Conservation (phyloP, 2,113 vertebrate genomes). For the Catagonus wagneri region DNA sequence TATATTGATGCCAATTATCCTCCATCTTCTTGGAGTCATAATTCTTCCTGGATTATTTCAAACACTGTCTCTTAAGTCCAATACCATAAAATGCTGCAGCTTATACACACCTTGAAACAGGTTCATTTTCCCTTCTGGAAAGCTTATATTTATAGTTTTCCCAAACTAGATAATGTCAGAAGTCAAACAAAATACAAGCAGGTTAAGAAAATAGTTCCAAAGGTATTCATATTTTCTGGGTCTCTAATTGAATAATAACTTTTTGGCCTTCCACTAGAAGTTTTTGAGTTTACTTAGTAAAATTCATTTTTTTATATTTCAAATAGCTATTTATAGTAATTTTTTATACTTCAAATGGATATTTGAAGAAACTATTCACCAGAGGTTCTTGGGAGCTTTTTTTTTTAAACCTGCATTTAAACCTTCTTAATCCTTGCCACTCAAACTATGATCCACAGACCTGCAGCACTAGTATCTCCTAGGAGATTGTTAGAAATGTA, state of each 20-base stretch:
- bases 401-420: constrained; percentile 29
- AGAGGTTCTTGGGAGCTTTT: not conserved
- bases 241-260: not conserved
- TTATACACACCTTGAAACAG: not conserved
- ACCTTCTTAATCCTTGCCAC: constrained; percentile 26
- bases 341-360: not conserved
- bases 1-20: not conserved
- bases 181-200: not conserved
- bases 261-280: not conserved
- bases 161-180: not conserved
- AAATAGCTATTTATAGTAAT: not conserved
- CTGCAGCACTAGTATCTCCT: not conserved
- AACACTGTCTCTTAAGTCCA: not conserved
- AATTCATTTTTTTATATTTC: not conserved
- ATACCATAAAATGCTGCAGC: not conserved
- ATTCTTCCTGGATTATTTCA: constrained; percentile 7
- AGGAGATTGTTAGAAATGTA: not conserved
- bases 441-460: constrained; percentile 25
- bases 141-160: not conserved
- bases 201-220: not conserved
- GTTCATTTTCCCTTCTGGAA: not conserved
- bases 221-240: not conserved
- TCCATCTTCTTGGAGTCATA: not conserved
- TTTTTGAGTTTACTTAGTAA: not conserved
- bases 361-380: not conserved